Conservation (phyloP, 2,888 invertebrate species). For the Eudemis profundana region DNA sequence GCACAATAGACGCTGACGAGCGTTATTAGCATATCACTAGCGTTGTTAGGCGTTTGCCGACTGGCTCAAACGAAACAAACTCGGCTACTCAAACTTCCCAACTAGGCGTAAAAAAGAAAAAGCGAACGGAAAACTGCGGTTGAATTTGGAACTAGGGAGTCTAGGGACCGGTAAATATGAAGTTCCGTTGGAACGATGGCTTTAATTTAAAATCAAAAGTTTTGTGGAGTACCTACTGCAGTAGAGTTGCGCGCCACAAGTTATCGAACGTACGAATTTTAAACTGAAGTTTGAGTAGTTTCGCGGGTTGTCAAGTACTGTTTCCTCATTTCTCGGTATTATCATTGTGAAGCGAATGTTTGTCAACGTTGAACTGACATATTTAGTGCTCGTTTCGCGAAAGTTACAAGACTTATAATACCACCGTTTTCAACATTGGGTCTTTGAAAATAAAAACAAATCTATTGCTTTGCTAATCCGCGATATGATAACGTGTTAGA, state of each 20-base stretch:
- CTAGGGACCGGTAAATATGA: slow-evolving; percentile 34
- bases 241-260: slow-evolving; percentile 25
- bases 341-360: no score
- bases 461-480: no score
- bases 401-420: no score
- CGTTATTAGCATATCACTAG: slow-evolving; percentile 70
- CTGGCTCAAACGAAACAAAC: slow-evolving; percentile 55
- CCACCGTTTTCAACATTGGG: no score
- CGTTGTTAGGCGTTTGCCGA: slow-evolving; percentile 58
- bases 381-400: no score
- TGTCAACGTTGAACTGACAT: no score
- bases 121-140: slow-evolving; percentile 40
- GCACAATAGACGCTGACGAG: slow-evolving; percentile 72
- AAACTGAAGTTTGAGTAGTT: neutral
- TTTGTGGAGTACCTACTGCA: slow-evolving; percentile 17
- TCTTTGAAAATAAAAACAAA: no score
- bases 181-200: slow-evolving; percentile 35
- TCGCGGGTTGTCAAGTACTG: neutral
- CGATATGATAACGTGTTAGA: no score
- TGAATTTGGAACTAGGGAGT: slow-evolving; percentile 44
- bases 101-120: slow-evolving; percentile 44
- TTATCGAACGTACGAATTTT: slow-evolving; percentile 3
- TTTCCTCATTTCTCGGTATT: no score
- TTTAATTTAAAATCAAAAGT: slow-evolving; percentile 41
- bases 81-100: slow-evolving; percentile 47